Evolutionary conservation across 92 coral and sea anemone species (phyloP).

Genomic region (Parazoanthus atlanticus): DNA sequence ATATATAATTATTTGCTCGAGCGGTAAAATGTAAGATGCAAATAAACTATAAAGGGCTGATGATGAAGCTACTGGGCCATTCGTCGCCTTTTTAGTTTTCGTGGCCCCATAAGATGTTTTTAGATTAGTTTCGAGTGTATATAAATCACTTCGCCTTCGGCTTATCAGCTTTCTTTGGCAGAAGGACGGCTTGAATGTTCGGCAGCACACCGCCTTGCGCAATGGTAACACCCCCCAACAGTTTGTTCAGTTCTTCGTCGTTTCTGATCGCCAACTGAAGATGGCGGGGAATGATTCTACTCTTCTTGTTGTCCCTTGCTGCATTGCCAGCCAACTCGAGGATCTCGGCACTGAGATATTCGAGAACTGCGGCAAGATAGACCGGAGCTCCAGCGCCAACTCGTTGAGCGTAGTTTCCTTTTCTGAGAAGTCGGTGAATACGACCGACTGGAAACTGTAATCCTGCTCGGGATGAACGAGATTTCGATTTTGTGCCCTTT

Average conservation of each 20-base stretch:
- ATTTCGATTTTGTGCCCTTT: conserved; percentile 30
- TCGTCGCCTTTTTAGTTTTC: neutral
- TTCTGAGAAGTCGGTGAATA: conserved; percentile 37
- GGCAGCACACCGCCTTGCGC: conserved; percentile 44
- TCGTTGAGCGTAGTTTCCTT: conserved; percentile 34
- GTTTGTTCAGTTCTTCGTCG: conserved; percentile 36
- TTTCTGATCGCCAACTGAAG: conserved; percentile 39
- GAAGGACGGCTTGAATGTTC: conserved; percentile 34
- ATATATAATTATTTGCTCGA: neutral
- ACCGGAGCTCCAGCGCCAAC: conserved; percentile 45
- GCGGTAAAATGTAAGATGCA: neutral
- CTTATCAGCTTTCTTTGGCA: conserved; percentile 39
- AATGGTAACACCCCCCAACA: conserved; percentile 29
- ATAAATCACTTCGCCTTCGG: conserved; percentile 5
- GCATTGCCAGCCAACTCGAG: conserved; percentile 48
- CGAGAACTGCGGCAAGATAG: conserved; percentile 34
- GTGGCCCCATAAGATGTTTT: neutral
- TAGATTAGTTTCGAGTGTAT: neutral
- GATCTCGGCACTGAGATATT: conserved; percentile 44
- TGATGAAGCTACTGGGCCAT: neutral
- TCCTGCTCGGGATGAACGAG: conserved; percentile 42
- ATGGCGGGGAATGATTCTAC: conserved; percentile 40
- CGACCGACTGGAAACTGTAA: conserved; percentile 44
- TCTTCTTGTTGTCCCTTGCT: conserved; percentile 40
- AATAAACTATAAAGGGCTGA: neutral